Percentiles rank a stretch among this genome's conserved stretches.
Evolutionary conservation across 2,888 invertebrate genomes (phyloP).

Genomic region (Patella pellucida): DNA sequence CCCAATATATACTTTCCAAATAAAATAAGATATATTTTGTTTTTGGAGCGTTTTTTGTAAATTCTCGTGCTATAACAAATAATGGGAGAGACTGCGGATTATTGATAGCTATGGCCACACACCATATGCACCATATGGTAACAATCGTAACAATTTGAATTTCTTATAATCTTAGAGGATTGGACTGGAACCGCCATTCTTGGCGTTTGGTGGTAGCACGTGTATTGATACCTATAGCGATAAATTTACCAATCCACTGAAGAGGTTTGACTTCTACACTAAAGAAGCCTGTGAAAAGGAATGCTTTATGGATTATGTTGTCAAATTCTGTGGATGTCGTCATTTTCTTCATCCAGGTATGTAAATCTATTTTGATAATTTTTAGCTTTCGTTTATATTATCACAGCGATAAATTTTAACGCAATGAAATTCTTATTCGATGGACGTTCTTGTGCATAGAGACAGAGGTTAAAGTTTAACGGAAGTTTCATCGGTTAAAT

Average conservation of each 20-base stretch:
- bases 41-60: no score
- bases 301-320: constrained; percentile 39
- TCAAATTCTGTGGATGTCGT: constrained; percentile 40
- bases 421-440: no score
- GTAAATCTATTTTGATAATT: neutral
- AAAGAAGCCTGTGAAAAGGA: constrained; percentile 43
- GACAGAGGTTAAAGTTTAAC: no score
- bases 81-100: no score
- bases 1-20: no score
- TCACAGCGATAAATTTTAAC: neutral
- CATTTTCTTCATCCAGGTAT: constrained; percentile 41
- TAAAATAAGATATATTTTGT: no score
- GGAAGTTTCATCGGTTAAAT: no score
- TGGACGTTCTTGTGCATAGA: no score
- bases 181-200: constrained; percentile 39
- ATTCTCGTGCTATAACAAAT: no score
- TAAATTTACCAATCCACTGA: constrained; percentile 36
- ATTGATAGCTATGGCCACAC: no score
- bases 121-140: no score
- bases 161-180: constrained; percentile 30
- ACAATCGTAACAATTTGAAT: no score
- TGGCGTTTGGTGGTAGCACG: constrained; percentile 39
- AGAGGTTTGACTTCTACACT: constrained; percentile 37
- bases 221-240: constrained; percentile 37
- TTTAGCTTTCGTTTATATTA: neutral